phyloP scores from a whole-genome alignment of 1,140 invertebrate genomes.

The Orchestia grillus region DNA sequence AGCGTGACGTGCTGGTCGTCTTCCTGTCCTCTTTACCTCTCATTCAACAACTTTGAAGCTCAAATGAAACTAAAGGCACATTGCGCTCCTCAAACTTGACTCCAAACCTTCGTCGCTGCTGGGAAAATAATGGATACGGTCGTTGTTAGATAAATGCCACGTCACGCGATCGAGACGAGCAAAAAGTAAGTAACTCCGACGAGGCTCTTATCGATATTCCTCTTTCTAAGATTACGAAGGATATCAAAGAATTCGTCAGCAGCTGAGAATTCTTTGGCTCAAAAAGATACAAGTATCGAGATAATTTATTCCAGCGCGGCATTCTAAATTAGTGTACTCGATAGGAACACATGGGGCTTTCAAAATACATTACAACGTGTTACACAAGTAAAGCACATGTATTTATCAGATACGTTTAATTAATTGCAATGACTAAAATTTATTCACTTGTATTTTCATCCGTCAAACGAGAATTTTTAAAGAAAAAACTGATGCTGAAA shows the following conservation, averaged over 20 bases:
- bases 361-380: neutral
- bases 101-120: neutral
- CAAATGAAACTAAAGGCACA: neutral
- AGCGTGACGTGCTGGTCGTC: slow-evolving; percentile 15
- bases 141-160: neutral
- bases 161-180: neutral
- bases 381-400: neutral
- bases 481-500: neutral
- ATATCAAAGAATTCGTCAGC: neutral
- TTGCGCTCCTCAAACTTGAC: neutral
- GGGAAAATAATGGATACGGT: neutral
- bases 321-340: neutral
- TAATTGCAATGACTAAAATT: neutral
- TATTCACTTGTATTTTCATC: too few species aligned
- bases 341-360: neutral
- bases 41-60: slow-evolving; percentile 41
- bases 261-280: neutral
- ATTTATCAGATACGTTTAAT: neutral
- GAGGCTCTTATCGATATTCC: neutral
- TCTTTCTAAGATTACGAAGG: neutral
- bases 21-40: slow-evolving; percentile 4
- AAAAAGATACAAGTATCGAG: neutral
- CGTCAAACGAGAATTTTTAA: neutral
- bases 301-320: neutral
- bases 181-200: neutral